These are phyloP conservation scores for Falco biarmicus DNA, from an alignment of 2,797 vertebrate genomes.

Conservation along the genomic window DNA sequence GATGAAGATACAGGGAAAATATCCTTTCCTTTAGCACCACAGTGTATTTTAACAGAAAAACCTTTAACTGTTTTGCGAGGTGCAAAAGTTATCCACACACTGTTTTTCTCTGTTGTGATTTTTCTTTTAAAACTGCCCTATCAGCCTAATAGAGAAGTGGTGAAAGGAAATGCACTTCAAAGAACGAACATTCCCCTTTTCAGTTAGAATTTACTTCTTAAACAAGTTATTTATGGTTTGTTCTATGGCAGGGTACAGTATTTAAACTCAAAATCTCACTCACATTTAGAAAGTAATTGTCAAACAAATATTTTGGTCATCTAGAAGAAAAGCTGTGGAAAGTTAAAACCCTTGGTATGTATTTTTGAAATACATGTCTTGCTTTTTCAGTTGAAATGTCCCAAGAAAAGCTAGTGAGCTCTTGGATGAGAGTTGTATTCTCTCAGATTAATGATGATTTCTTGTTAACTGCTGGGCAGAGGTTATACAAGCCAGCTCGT, in stretches of 20 bases:
- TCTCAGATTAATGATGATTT: background rate
- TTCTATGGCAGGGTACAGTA: background rate
- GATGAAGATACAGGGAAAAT: slow-evolving; percentile 31
- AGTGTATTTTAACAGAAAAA: background rate
- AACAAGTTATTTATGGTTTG: background rate
- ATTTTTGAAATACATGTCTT: background rate
- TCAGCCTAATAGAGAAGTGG: background rate
- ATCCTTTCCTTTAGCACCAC: background rate
- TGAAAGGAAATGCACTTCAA: background rate
- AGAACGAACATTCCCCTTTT: background rate
- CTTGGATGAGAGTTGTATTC: background rate
- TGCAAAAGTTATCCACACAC: background rate
- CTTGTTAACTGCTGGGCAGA: slow-evolving; percentile 15
- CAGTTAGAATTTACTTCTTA: background rate
- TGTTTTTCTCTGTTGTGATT: background rate
- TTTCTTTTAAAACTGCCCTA: background rate
- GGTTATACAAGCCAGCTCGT: background rate
- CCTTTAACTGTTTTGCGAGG: background rate
- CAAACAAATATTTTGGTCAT: background rate
- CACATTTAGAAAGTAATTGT: background rate
- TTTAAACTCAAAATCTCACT: background rate
- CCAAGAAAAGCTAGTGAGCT: background rate
- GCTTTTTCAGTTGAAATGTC: background rate
- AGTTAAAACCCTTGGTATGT: background rate
- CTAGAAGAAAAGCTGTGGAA: background rate